phyloP scores from a whole-genome alignment of 2,888 invertebrate species.

The Tolmerus cingulatus region DNA sequence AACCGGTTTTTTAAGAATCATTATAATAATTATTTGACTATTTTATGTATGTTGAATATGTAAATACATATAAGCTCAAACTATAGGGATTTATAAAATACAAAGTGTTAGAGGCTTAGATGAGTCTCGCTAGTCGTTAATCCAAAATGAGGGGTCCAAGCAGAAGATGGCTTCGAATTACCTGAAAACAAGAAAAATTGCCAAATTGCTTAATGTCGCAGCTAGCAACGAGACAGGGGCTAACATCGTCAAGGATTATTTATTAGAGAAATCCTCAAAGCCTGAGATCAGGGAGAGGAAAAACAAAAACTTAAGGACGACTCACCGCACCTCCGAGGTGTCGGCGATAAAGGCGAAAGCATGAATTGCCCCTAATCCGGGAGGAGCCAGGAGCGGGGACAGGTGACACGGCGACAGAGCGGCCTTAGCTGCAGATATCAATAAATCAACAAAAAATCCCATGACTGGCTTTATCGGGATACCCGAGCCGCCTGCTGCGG shows the following conservation, averaged over 20 bases:
- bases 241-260: neutral
- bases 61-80: no score
- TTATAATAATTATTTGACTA: no score
- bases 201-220: neutral
- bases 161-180: neutral
- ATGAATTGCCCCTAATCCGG: neutral
- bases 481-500: neutral
- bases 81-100: no score
- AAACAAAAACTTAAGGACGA: neutral
- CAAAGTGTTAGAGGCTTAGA: neutral
- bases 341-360: neutral
- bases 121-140: neutral
- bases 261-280: neutral
- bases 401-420: slow-evolving; percentile 2
- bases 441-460: slow-evolving; percentile 19
- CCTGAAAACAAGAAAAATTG: neutral
- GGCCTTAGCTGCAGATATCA: slow-evolving; percentile 14
- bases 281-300: neutral
- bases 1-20: no score
- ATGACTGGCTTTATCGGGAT: slow-evolving; percentile 5
- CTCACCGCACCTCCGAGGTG: neutral
- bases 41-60: no score
- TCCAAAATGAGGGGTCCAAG: neutral
- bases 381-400: neutral
- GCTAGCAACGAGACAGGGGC: neutral